Base-by-base conservation (phyloP, 2,888 invertebrate genomes). In the Clepsis dumicolana region DNA sequence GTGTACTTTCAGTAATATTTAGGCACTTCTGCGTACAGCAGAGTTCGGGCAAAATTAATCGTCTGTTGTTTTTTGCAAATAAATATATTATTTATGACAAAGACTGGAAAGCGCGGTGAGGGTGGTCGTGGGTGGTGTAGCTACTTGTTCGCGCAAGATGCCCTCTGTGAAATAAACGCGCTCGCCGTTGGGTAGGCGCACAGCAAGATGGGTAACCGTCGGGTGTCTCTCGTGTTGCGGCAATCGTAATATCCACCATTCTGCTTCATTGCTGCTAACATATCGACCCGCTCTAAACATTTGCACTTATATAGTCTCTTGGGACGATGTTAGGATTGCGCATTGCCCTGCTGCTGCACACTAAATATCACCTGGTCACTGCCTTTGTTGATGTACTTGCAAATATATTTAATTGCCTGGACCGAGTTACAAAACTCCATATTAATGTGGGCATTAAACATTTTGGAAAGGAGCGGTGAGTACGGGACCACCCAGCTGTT, bases 181-280 rank as follows among this genome's bases (percentile, higher is more conserved):
- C 29, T 29, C 4, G 7, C 29, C 29, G 7, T 29, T 7, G 29
- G 29, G 29, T 7, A 29, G 29, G 7, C 5, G 29, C 3, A 29
- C 29, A 3, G 29, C 29, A 3, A 29, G 29, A 7, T 29, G 29
- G 7, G 29, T 29, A 7, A 29, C 29, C 5, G 29, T 29, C 29
- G 29, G 29, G 29, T 29, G 29, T 29, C 29, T 29, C 29, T 29
- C 29, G 7, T 29, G 29, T 7, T 4, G 29, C 3, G 29, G 64
- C 75, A 77, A 52, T 63, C 65, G 60, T 0, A 77, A 72, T 4
- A 77, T 70, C 14, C 77, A 74, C 77, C 84, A 86, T 67, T 62
- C 75, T 62, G 77, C 79, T 75, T 81, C 81, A 27, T 71, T 71
- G 16, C 73, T 73, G 25, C 79, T 82, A 14, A 84, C 74, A 71